phyloP scores from a whole-genome alignment of 2,888 invertebrate species.

The Galeruca laticollis region DNA sequence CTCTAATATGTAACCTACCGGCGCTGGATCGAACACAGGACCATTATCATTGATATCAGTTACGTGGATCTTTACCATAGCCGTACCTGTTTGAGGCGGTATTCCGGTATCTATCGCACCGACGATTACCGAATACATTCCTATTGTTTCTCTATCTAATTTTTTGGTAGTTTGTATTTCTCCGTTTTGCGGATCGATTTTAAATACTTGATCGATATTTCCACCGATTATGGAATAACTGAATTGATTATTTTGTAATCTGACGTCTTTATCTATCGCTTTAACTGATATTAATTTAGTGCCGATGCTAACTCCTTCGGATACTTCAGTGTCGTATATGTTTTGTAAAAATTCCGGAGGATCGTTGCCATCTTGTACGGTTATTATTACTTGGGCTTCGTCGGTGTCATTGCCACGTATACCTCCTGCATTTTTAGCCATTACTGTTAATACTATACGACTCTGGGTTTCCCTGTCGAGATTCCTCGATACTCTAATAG shows the following conservation, averaged over 20 bases:
- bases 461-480: conserved; percentile 90
- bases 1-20: conserved; percentile 84
- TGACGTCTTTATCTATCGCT: conserved; percentile 92
- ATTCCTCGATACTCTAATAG: conserved; percentile 84
- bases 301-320: conserved; percentile 83
- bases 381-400: conserved; percentile 93
- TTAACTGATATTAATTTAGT: conserved; percentile 82
- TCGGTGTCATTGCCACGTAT: conserved; percentile 96
- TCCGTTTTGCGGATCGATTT: conserved; percentile 88
- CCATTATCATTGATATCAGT: conserved; percentile 95
- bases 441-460: conserved; percentile 88
- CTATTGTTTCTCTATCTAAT: conserved; percentile 85
- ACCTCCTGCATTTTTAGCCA: conserved; percentile 95
- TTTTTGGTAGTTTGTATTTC: conserved; percentile 81
- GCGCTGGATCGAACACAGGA: conserved; percentile 81
- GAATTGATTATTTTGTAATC: conserved; percentile 92
- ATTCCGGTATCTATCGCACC: conserved; percentile 91
- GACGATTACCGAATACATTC: conserved; percentile 80
- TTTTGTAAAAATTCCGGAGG: conserved; percentile 91
- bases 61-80: conserved; percentile 83
- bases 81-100: conserved; percentile 93
- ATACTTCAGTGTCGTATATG: conserved; percentile 82
- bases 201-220: conserved; percentile 85
- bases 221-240: conserved; percentile 90
- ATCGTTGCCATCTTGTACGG: conserved; percentile 96